Conservation (phyloP, 2,797 vertebrate genomes). For the Scyliorhinus canicula region DNA sequence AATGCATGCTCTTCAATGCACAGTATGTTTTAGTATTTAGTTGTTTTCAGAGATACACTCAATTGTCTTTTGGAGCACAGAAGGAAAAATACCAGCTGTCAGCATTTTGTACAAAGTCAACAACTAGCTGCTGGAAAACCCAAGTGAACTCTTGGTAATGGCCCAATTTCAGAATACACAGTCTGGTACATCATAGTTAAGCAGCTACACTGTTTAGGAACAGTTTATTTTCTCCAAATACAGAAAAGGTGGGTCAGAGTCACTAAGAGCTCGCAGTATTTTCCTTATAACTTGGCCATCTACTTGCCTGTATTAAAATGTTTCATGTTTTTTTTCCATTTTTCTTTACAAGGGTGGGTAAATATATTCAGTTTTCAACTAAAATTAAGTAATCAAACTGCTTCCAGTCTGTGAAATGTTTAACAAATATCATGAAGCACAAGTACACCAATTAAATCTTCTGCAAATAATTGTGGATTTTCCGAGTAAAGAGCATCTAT, state of each 20-base stretch:
- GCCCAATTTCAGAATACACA: conserved; percentile 64
- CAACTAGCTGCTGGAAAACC: conserved; percentile 55
- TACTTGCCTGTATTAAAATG: neutral
- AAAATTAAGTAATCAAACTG: neutral
- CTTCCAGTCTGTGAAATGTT: neutral
- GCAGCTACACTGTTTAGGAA: neutral
- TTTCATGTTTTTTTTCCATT: neutral
- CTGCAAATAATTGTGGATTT: neutral
- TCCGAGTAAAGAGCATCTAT: neutral
- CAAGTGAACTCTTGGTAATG: conserved; percentile 71
- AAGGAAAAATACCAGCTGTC: conserved; percentile 9
- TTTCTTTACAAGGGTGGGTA: neutral
- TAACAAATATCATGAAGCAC: neutral
- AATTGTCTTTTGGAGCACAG: neutral
- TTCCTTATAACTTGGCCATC: neutral
- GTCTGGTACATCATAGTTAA: conserved; percentile 48
- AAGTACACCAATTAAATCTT: neutral
- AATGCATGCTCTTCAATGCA: neutral
- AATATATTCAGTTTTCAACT: neutral
- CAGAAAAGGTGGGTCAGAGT: neutral
- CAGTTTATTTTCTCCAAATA: neutral
- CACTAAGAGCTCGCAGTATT: neutral
- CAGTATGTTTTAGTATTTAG: neutral
- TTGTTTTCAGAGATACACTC: neutral
- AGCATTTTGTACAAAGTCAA: conserved; percentile 25